Base-by-base conservation (phyloP, 1,140 invertebrate genomes). In the Paralvinella palmiformis region DNA sequence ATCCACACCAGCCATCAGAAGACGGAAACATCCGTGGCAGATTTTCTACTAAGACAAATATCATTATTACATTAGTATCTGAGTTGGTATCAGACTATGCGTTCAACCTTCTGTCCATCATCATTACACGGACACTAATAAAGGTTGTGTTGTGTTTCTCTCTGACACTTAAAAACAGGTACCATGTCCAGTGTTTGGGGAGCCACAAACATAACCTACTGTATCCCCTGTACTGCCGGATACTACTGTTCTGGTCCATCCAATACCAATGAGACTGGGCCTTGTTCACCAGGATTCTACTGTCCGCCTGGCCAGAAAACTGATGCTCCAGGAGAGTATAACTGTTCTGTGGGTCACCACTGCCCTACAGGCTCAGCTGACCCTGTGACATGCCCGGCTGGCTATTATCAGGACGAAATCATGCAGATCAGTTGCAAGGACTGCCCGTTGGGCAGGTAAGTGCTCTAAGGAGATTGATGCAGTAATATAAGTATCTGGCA, bases 341-440 rank as follows among this genome's bases (percentile, higher is more conserved):
- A 75, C 63, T 78, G 76, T 65, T 75, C 75, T 7, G 53, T 70
- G 22, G 76, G 76, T 36, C 75, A 75, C 52, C 73, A 75, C 60
- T 79, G 76, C 45, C 72, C 74, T 1, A 67, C 62, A 17, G 70
- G 63, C 10, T 68, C 67, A 27, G 69, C 62, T 55, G 48, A 67
- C n/a, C 75, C 74, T 3, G 15, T 71, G 24, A 57, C 70, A 10
- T 79, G 77, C 64, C 13, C 24, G 13, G 57, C 71, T 33, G 77
- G 77, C n/a, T 67, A 24, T 24, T 77, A 75, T 53, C 75, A 79
- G 44, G 73, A 77, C 64, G 68, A 72, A 48, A 64, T 64, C 17
- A 63, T 65, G 15, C 69, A 70, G 35, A 72, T 67, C 32, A 17
- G 22, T 3, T 79, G 77, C 53, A 72, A 75, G 50, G 59, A 61